Evolutionary conservation across 1,140 invertebrate genomes (phyloP), one percentile per base, ranked within the genome.

Genomic region (Drosophila eugracilis): DNA sequence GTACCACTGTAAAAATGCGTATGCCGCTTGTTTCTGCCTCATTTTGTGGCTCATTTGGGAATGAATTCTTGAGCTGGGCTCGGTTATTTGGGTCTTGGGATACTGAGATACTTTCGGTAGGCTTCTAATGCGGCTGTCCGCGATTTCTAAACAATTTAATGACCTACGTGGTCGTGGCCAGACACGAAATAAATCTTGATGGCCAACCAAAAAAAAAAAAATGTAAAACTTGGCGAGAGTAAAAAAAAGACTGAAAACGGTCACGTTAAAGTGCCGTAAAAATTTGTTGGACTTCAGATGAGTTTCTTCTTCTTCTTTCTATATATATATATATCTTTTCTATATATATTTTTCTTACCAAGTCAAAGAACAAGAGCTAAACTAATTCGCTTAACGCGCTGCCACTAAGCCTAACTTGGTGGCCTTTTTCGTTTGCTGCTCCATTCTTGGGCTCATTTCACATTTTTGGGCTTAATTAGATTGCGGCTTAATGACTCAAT

Each of bases 71-170:
- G 50, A 24, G 14, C 12, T 62, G 72, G 62, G 65, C 32, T 69
- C n/a, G 37, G 28, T 30, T 54, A 53, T 63, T 70, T 34, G 41
- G 69, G 49, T 60, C 47, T 58, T n/a, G n/a, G 67, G 47, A 47
- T 74, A 54, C 47, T 30, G 17, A 37, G 39, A 48, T 70, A 70
- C 42, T 70, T 47, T 69, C 44, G 21, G 54, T n/a, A 34, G 30
- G 14, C 24, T 22, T 36, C 55, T 57, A 44, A 41, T 30, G 36
- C 72, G 42, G 59, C 57, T 75, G 63, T 63, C 77, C 73, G 81
- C 83, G 81, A 85, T 85, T 85, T 86, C 81, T 81, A 81, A 88
- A 71, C 81, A 81, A 77, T 85, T 88, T 85, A 85, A 85, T 85
- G 81, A 85, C 81, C 83, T 85, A 85, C 81, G 81, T 85, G 83